Conservation (phyloP, 2,888 invertebrate species). For the Prenolepis imparis region DNA sequence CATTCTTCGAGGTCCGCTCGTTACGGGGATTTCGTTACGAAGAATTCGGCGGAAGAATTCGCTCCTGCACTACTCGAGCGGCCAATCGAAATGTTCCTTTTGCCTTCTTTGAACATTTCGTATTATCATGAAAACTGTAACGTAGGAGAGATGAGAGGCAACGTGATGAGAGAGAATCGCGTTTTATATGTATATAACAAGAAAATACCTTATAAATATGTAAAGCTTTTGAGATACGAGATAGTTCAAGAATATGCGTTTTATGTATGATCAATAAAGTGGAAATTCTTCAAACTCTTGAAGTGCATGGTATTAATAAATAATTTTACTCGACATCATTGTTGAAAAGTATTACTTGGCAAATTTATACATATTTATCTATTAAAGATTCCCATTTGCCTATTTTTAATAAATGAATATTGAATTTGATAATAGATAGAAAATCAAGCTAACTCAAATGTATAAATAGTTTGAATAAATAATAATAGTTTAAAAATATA, state of each 20-base stretch:
- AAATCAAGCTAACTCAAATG: neutral
- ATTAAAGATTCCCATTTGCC: neutral
- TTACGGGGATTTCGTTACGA: slow-evolving; percentile 42
- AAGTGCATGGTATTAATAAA: neutral
- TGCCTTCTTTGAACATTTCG: slow-evolving; percentile 54
- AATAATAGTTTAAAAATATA: neutral
- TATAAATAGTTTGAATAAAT: neutral
- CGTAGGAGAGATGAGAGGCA: neutral
- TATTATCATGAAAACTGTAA: slow-evolving; percentile 40
- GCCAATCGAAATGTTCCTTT: slow-evolving; percentile 56
- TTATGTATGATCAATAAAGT: slow-evolving; percentile 1
- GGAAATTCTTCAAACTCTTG: slow-evolving; percentile 11
- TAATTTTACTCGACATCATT: neutral
- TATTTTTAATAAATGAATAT: slow-evolving; percentile 1
- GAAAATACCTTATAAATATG: slow-evolving; percentile 52
- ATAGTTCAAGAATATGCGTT: slow-evolving; percentile 1
- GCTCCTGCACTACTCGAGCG: slow-evolving; percentile 30
- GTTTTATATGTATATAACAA: slow-evolving; percentile 9
- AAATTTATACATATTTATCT: neutral
- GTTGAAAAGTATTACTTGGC: neutral
- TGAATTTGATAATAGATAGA: neutral
- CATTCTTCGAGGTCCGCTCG: slow-evolving; percentile 52
- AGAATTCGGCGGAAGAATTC: slow-evolving; percentile 58
- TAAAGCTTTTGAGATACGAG: slow-evolving; percentile 32
- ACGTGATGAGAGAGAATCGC: neutral